These are phyloP conservation scores for Eurystomus glaucurus DNA, from an alignment of 2,797 vertebrate genomes.

Conservation along the genomic window DNA sequence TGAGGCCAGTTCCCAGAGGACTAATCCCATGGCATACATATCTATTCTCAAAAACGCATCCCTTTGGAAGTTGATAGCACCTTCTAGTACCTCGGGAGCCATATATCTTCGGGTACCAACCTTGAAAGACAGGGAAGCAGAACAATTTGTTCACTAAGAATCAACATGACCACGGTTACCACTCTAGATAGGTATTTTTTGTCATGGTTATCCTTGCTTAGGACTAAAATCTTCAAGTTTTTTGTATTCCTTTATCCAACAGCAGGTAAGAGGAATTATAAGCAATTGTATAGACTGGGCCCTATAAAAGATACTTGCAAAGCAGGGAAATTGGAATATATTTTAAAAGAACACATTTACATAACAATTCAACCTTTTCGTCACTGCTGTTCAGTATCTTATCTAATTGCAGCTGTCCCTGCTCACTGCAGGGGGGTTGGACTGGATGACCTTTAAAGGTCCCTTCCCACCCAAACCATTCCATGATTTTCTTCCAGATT, in stretches of 20 bases:
- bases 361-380: not conserved
- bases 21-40: conserved; percentile 96
- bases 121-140: conserved; percentile 70
- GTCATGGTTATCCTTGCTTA: accelerated
- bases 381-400: not conserved
- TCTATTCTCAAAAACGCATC: conserved; percentile 97
- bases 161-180: accelerated
- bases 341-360: not conserved
- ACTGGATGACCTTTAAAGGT: not conserved
- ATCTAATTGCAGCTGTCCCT: not conserved
- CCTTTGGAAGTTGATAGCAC: conserved; percentile 98
- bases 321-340: not conserved
- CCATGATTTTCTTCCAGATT: not conserved
- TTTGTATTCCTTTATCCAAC: too few relatives aligned
- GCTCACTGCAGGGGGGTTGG: not conserved
- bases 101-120: conserved; percentile 97
- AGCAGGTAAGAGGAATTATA: not conserved
- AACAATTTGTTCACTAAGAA: not conserved
- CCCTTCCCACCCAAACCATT: not conserved
- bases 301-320: accelerated
- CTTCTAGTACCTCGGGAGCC: conserved; percentile 97
- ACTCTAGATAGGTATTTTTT: not conserved
- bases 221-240: not conserved
- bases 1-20: conserved; percentile 95
- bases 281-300: accelerated